Percentiles rank a stretch among this genome's conserved stretches.
phyloP scores from a whole-genome alignment of 2,888 invertebrate genomes.

The Ochlodes sylvanus region DNA sequence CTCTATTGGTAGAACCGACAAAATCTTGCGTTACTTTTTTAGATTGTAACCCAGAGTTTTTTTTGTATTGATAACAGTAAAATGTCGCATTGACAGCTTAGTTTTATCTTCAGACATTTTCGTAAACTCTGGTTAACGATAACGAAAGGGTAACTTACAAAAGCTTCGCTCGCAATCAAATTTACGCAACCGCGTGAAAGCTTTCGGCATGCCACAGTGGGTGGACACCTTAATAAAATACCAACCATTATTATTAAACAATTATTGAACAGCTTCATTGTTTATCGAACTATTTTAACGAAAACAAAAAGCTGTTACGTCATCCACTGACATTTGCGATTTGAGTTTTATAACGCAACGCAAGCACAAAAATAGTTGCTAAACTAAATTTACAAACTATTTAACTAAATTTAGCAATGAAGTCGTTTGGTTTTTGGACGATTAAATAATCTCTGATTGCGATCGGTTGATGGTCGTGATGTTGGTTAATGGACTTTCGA shows the following conservation, averaged over 20 bases:
- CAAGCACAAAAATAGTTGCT: slow-evolving; percentile 22
- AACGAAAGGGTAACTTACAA: too few species aligned
- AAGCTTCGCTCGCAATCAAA: too few species aligned
- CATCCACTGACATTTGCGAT: slow-evolving; percentile 1
- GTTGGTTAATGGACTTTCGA: slow-evolving; percentile 16
- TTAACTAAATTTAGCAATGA: slow-evolving; percentile 22
- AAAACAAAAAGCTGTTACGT: slow-evolving; percentile 1
- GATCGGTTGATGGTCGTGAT: slow-evolving; percentile 8
- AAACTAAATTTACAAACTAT: slow-evolving; percentile 24
- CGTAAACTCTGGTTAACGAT: too few species aligned
- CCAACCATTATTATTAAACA: not conserved
- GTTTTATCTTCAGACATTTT: too few species aligned
- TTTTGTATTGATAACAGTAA: too few species aligned
- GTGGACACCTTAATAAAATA: too few species aligned
- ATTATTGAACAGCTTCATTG: not conserved
- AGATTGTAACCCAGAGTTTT: too few species aligned
- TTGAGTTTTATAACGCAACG: slow-evolving; percentile 6
- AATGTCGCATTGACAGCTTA: too few species aligned
- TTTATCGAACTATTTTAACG: not conserved
- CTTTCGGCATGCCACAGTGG: too few species aligned
- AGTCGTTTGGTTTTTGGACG: slow-evolving; percentile 13
- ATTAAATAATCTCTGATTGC: slow-evolving; percentile 26
- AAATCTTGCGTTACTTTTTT: too few species aligned
- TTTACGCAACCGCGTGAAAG: too few species aligned
- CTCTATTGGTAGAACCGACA: too few species aligned